phyloP scores from a whole-genome alignment of 64 coral and sea anemone genomes.

The Pocillopora verrucosa region DNA sequence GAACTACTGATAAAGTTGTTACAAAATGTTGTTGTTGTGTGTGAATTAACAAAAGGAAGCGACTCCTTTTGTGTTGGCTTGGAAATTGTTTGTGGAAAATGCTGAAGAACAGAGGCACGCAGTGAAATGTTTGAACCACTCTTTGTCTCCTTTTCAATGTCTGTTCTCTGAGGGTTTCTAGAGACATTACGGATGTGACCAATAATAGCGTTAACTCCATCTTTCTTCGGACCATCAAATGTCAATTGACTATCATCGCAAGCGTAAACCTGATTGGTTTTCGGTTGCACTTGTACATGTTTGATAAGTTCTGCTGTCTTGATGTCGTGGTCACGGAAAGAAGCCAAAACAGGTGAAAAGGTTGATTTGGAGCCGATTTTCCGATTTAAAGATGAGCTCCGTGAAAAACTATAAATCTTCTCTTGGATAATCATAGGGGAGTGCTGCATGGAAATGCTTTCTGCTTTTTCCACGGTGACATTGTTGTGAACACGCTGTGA shows the following conservation, averaged over 20 bases:
- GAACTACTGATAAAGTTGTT: not conserved
- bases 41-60: not conserved
- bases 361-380: not conserved
- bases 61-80: not conserved
- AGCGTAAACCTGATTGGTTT: not conserved
- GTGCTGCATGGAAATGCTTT: not conserved
- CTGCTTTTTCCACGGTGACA: not conserved
- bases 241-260: not conserved
- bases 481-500: not conserved
- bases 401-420: not conserved
- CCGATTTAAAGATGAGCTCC: not conserved
- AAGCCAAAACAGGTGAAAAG: not conserved
- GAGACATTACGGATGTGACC: too few relatives aligned
- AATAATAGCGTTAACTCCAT: too few relatives aligned
- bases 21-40: not conserved
- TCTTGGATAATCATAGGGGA: not conserved
- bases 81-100: slow-evolving; percentile 11
- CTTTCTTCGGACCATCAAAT: not conserved
- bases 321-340: not conserved
- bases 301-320: not conserved
- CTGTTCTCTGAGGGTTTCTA: not conserved
- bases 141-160: not conserved
- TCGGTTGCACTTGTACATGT: not conserved
- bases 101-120: not conserved
- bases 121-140: not conserved